Conservation (phyloP, 1,140 invertebrate genomes). For the Drosophila bocqueti region DNA sequence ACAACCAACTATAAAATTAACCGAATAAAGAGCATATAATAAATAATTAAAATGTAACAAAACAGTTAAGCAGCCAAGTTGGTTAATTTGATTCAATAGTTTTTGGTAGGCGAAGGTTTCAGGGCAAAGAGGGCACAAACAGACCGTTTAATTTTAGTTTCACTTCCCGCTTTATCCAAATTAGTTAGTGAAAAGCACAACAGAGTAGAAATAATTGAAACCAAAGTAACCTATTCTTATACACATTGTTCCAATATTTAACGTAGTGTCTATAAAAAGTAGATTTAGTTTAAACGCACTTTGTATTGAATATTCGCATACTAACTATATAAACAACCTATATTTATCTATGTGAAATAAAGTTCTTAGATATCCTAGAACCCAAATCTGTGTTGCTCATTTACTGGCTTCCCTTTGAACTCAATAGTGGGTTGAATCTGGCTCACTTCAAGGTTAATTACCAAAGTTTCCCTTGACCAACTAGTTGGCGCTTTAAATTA, state of each 20-base stretch:
- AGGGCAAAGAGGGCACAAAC: conserved; percentile 49
- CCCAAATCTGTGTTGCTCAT: not conserved
- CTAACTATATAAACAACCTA: conserved; percentile 19
- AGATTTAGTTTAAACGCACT: conserved; percentile 26
- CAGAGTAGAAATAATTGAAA: conserved; percentile 11
- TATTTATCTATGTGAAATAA: conserved; percentile 38
- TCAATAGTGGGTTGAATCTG: not conserved
- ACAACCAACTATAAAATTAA: conserved; percentile 13
- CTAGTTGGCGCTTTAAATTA: conserved; percentile 23
- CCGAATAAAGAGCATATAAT: conserved; percentile 1
- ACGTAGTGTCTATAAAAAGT: conserved; percentile 19
- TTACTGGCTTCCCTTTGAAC: conserved; percentile 6
- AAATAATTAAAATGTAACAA: conserved; percentile 8
- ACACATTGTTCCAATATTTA: conserved; percentile 20
- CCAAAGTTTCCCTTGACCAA: conserved; percentile 22
- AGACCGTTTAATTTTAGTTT: conserved; percentile 1
- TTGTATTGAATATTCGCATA: conserved; percentile 30
- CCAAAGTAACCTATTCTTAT: conserved; percentile 30
- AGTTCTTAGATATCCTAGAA: conserved; percentile 34
- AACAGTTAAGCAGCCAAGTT: not conserved
- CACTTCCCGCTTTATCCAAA: not conserved
- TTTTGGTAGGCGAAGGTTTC: conserved; percentile 41
- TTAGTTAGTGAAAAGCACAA: conserved; percentile 9
- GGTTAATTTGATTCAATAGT: conserved; percentile 4
- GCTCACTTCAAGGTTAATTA: conserved; percentile 26